A percentile compares a stretch with the other conserved stretches of the same genome.
phyloP scores from a whole-genome alignment of 2,888 invertebrate genomes.

The Beris chalybata region DNA sequence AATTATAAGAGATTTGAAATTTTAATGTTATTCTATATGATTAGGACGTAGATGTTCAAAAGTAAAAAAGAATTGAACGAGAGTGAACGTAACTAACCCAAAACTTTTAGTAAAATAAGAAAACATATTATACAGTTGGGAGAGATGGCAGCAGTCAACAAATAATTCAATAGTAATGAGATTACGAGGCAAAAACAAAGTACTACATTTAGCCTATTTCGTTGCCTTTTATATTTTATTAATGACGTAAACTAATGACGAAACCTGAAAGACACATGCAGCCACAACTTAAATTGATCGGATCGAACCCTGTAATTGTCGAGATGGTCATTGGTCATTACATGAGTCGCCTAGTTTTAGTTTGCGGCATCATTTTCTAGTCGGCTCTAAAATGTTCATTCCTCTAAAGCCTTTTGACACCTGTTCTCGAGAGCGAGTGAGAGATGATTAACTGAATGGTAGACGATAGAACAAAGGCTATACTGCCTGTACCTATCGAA shows the following conservation, averaged over 20 bases:
- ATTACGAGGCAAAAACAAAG: too few relatives aligned
- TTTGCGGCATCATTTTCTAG: constrained; percentile 23
- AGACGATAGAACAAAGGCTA: constrained; percentile 28
- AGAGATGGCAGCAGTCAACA: too few relatives aligned
- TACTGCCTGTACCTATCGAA: constrained; percentile 22
- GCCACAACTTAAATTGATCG: constrained; percentile 24
- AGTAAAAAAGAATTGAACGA: too few relatives aligned
- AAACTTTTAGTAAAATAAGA: too few relatives aligned
- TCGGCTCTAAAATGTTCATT: constrained; percentile 10
- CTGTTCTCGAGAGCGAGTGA: constrained; percentile 13
- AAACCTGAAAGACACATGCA: constrained; percentile 20
- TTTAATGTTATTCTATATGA: neutral
- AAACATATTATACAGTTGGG: too few relatives aligned
- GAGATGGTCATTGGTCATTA: constrained; percentile 31
- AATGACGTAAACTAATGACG: too few relatives aligned
- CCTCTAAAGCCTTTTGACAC: constrained; percentile 28
- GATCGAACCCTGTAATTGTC: constrained; percentile 29
- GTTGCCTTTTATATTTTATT: too few relatives aligned
- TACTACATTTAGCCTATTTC: too few relatives aligned
- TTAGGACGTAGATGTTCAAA: too few relatives aligned
- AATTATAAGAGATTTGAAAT: constrained; percentile 33
- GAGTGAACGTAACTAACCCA: too few relatives aligned
- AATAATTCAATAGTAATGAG: too few relatives aligned
- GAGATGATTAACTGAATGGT: constrained; percentile 3
- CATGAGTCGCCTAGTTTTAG: constrained; percentile 29